Percentiles rank a stretch among this genome's conserved stretches.
These are phyloP conservation scores for Archips crataeganus DNA, from an alignment of 2,888 invertebrate genomes.

Conservation along the genomic window DNA sequence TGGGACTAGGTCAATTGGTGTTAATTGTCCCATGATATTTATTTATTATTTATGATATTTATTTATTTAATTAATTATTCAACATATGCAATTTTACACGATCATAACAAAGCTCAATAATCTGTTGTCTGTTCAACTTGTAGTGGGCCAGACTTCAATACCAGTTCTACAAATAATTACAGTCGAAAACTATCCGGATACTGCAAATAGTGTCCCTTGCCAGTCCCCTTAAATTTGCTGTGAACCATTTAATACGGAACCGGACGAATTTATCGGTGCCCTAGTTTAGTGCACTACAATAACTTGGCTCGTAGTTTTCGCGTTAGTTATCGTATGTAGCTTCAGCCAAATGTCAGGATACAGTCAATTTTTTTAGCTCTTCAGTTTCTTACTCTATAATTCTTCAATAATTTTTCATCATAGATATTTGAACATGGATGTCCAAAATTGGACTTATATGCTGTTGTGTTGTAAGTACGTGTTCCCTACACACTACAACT, in stretches of 20 bases:
- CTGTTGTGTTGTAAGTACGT: too few relatives aligned
- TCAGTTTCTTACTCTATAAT: neutral
- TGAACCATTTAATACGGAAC: constrained; percentile 13
- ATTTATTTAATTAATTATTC: too few relatives aligned
- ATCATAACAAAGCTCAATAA: neutral
- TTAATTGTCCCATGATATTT: too few relatives aligned
- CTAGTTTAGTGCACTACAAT: constrained; percentile 21
- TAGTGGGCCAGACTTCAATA: neutral
- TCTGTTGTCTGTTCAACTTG: neutral
- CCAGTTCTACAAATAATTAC: constrained; percentile 1
- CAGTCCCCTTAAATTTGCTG: constrained; percentile 7
- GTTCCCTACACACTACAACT: neutral
- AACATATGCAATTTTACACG: neutral
- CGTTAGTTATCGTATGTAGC: constrained; percentile 11
- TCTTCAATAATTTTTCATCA: neutral
- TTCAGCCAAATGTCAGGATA: constrained; percentile 8
- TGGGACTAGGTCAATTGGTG: too few relatives aligned
- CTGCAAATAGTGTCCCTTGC: neutral
- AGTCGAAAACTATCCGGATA: neutral
- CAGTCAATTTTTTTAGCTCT: constrained; percentile 7
- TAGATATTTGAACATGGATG: too few relatives aligned
- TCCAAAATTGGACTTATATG: too few relatives aligned
- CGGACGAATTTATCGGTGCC: constrained; percentile 32
- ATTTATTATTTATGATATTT: too few relatives aligned
- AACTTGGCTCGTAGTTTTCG: constrained; percentile 31